phyloP scores from a whole-genome alignment of 2,797 vertebrate species.

The Labroides dimidiatus region DNA sequence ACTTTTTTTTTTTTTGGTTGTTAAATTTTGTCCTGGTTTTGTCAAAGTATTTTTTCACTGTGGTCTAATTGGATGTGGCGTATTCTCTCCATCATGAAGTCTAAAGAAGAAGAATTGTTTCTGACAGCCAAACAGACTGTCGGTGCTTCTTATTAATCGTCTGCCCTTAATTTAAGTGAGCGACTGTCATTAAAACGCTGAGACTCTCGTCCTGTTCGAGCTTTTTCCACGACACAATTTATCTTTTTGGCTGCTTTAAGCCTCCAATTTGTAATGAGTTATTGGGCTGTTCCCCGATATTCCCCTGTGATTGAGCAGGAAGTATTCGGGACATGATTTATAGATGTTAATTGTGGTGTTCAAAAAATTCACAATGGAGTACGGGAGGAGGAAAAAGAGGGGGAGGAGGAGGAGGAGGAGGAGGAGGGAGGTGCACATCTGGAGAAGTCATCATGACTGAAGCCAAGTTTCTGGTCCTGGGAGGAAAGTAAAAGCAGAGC shows the following conservation, averaged over 20 bases:
- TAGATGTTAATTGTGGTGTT: constrained; percentile 84
- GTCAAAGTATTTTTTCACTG: constrained; percentile 17
- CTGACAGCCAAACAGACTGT: constrained; percentile 60
- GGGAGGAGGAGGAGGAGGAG: constrained; percentile 68
- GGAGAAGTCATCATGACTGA: constrained; percentile 78
- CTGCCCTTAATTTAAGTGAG: constrained; percentile 65
- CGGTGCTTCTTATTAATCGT: constrained; percentile 65
- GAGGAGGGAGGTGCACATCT: constrained; percentile 83
- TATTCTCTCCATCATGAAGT: constrained; percentile 28
- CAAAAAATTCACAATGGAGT: constrained; percentile 82
- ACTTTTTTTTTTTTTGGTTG: constrained; percentile 7
- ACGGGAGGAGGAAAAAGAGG: constrained; percentile 45
- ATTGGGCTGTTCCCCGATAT: constrained; percentile 80
- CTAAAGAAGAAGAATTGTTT: constrained; percentile 16
- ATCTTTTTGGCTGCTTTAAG: constrained; percentile 76
- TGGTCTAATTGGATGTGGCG: constrained; percentile 61
- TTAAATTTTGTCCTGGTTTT: constrained; percentile 22
- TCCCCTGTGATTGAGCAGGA: constrained; percentile 82
- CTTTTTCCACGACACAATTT: constrained; percentile 69
- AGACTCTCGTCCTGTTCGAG: constrained; percentile 62
- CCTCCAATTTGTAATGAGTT: constrained; percentile 82
- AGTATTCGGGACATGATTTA: constrained; percentile 85
- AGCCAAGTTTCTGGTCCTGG: constrained; percentile 84
- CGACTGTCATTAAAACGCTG: constrained; percentile 65
- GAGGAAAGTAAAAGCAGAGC: constrained; percentile 81